Evolutionary conservation across 2,113 vertebrate genomes (phyloP), one percentile per base, ranked within the genome.

Genomic region (Nerophis lumbriciformis): DNA sequence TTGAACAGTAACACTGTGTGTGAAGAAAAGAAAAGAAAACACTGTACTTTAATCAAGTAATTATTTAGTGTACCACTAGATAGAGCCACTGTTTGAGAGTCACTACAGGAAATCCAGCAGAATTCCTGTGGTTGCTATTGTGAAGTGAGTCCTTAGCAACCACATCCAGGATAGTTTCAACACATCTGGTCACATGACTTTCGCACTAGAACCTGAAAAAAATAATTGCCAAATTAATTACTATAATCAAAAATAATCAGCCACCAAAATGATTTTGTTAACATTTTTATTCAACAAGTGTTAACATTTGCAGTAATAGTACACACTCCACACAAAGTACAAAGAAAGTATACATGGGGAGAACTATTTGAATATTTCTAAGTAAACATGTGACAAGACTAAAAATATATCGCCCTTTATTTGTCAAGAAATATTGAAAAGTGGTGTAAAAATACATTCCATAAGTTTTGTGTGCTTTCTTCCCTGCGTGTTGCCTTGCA

Each of bases 41-140:
- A 19, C 19, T 19, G 19, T 19, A 19, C 19, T 19, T 19, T 19
- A 19, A 19, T 19, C 19, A 19, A 1, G 19, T 19, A 19, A 19
- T 19, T 19, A 19, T 19, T 19, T 19, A 19, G 19, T 19, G 19
- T 19, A 19, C 19, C 19, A 19, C 19, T 19, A 19, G 19, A 19
- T 19, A 2, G 19, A 19, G 19, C 19, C 19, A 19, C 19, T 19
- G 19, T 19, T 19, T 19, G 19, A 19, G 19, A 19, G 2, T 19
- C 19, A 19, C 50, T 14, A 28, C 11, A 14, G 19, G 16, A 16
- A 7, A 21, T 28, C 50, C 4, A 5, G 21, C 9, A 52, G 52
- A 63, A 44, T 71, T 77, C 63, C 59, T 52, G 53, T 49, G 35
- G 83, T 84, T 76, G 78, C 77, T 68, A 66, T 15, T 69, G 58